Evolutionary conservation across 2,113 vertebrate species (phyloP).

Genomic region (Romanogobio albipinnatus): DNA sequence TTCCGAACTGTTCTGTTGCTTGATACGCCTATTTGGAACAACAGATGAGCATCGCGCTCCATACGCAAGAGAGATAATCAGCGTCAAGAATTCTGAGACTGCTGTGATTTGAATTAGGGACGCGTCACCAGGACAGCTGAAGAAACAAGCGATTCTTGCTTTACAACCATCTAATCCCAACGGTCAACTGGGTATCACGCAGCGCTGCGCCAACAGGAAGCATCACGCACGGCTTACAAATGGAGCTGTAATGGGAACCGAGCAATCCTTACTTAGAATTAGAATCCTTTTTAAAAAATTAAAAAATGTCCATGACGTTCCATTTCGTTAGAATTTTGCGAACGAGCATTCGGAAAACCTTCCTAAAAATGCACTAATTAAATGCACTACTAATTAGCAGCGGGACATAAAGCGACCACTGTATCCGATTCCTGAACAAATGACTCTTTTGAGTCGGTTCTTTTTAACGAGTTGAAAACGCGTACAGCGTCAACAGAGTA

Average conservation of each 20-base stretch:
- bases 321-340: neutral
- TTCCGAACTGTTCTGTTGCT: neutral
- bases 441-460: slow-evolving; percentile 14
- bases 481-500: neutral
- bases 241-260: neutral
- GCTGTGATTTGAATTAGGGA: slow-evolving; percentile 41
- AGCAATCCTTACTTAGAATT: neutral
- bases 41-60: neutral
- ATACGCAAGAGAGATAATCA: slow-evolving; percentile 16
- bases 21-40: neutral
- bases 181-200: slow-evolving; percentile 38
- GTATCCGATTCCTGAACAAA: neutral
- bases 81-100: slow-evolving; percentile 24
- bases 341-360: neutral
- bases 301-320: neutral
- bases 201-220: slow-evolving; percentile 39
- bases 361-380: too few species aligned
- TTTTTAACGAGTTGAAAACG: neutral
- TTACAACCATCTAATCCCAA: slow-evolving; percentile 43
- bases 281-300: neutral
- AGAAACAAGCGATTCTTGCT: slow-evolving; percentile 42
- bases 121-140: slow-evolving; percentile 37
- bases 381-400: neutral
- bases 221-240: neutral
- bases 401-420: neutral